Percentiles rank a stretch among this genome's conserved stretches.
Conservation (phyloP, 2,797 vertebrate genomes). For the Gambusia yucatana region DNA sequence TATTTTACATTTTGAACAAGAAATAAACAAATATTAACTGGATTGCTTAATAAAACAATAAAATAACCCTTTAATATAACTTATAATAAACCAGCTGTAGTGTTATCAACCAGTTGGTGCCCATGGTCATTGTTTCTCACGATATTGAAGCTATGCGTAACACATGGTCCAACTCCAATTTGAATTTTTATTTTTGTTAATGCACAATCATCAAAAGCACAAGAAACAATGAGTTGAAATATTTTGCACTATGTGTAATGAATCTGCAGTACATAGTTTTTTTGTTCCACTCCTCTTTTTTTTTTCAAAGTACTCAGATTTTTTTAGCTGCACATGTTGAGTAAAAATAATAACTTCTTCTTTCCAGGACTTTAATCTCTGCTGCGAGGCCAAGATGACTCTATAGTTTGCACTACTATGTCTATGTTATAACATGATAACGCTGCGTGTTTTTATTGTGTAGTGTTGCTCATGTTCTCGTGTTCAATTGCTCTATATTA, state of each 20-base stretch:
- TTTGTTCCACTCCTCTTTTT: neutral
- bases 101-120: neutral
- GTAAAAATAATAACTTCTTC: neutral
- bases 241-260: neutral
- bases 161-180: neutral
- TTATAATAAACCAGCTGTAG: neutral
- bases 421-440: neutral
- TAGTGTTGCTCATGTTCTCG: neutral
- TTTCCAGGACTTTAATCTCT: neutral
- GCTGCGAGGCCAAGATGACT: neutral
- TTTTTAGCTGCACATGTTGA: neutral
- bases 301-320: neutral
- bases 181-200: neutral
- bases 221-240: neutral
- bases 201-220: neutral
- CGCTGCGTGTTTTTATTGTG: neutral
- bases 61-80: neutral
- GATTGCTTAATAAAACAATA: neutral
- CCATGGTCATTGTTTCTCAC: neutral
- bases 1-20: neutral
- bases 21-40: neutral
- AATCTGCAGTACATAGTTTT: neutral
- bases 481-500: neutral
- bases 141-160: neutral
- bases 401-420: neutral